Evolutionary conservation across 1,140 invertebrate species (phyloP), one percentile per base, ranked within the genome.

Genomic region (fruit fly (Drosophila melanogaster)): DNA sequence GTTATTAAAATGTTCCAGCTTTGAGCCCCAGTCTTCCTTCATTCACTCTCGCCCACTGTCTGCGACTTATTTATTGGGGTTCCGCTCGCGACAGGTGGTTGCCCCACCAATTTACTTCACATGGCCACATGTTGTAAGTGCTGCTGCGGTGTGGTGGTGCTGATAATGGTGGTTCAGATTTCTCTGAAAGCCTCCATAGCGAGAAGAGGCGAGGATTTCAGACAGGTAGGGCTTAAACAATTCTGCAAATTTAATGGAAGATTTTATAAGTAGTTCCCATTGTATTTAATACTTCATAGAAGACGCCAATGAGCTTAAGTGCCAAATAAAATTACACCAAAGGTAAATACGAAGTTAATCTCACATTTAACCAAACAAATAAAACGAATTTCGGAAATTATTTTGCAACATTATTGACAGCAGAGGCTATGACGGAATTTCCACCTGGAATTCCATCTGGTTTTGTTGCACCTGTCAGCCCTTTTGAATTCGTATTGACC

Each of bases 1-100:
- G 83, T 87, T 86, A 86, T 86, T 86, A 86, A 86, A 86, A 86
- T 87, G 79, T 81, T 79, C 46, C 83, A 72, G 60, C 73, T 60
- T 77, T 77, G 73, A 57, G 53, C 12, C 58, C 24, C 59, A 19
- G 44, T 14, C 46, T 10, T 65, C 33, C 14, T 22, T 50, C 55
- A 41, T 55, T 50, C 30, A 47, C 51, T 56, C 14, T 33, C 46
- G 40, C 47, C 72, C 30, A 51, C 55, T 72, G 72, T 76, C 72
- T 76, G 71, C 26, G 46, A 54, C 71, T 76, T 76, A 76, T 76
- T 76, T 76, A 76, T 76, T 76, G 72, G 61, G 53, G 72, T 64
- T 69, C 71, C 64, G 46, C 37, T 79, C 84, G 83, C 83, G 83
- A 86, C 83, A 86, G 83, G 84, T 87, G 83, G 83, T 83, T 87